Base-by-base conservation (phyloP, 2,113 vertebrate genomes). In the Poeciliopsis occidentalis region DNA sequence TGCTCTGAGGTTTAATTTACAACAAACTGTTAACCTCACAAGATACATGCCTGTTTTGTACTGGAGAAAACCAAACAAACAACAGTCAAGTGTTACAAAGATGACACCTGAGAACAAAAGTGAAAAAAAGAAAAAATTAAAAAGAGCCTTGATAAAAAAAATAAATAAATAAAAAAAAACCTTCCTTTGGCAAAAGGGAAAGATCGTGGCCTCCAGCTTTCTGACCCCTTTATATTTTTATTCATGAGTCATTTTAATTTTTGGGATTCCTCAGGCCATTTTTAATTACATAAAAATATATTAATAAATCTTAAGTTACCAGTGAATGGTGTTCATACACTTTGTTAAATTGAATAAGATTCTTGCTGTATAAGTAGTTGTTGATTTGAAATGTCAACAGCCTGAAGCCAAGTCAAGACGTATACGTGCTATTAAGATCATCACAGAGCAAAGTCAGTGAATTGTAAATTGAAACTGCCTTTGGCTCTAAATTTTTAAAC, bases 351-450 rank as follows among this genome's bases (percentile, higher is more conserved):
- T 61, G 12, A 60, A 51, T 44, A 12, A 37, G 78, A 12, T 12
- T 2, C 0, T 32, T 22, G 15, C 68, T 60, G 62, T 19, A 73
- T 63, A 30, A 54, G 19, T 69, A 12, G 24, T 71, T 75, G 69
- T 65, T 78, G 69, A 76, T 87, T 69, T 72, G 64, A 86, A 89
- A 86, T 76, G 69, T 81, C 82, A 82, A 73, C 39, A 62, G 84
- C 80, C 80, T 62, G 26, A 61, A 91, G 79, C 72, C 8, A 81
- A 80, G 47, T 82, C 63, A 78, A 86, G 73, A 86, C 37, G 76
- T 77, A 82, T 76, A 82, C 64, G 71, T 39, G 70, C 41, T 75
- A 82, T 82, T 79, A 82, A 63, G 73, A 75, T 80, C 67, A 78
- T 79, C 67, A 64, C 54, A 19, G 29, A 82, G 66, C 60, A 2